These are phyloP conservation scores for Halcyon leucocephala DNA, from an alignment of 2,797 vertebrate genomes.

Conservation along the genomic window DNA sequence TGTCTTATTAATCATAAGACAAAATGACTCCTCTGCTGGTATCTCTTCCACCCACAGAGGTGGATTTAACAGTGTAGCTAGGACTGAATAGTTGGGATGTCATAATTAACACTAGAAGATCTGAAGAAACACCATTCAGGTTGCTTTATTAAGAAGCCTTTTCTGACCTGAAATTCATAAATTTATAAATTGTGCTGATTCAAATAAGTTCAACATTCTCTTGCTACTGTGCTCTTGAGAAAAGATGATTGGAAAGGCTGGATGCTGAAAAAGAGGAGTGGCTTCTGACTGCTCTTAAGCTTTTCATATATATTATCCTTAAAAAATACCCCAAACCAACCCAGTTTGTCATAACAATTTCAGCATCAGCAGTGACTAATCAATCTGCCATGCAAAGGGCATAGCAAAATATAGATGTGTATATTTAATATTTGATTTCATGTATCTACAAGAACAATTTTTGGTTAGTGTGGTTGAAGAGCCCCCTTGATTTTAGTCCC, in stretches of 20 bases:
- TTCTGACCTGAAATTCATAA: background rate
- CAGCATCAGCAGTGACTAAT: background rate
- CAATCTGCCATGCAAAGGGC: background rate
- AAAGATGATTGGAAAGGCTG: background rate
- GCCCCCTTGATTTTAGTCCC: background rate
- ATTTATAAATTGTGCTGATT: background rate
- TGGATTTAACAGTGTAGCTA: background rate
- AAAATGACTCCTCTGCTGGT: background rate
- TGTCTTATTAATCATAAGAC: background rate
- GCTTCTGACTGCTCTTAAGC: background rate
- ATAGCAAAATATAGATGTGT: background rate
- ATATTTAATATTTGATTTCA: background rate
- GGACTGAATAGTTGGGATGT: background rate
- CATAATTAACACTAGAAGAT: background rate
- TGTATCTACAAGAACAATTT: background rate
- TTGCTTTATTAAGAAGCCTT: background rate
- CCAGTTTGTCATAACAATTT: background rate
- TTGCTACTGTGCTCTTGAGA: background rate
- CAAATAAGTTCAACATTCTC: background rate
- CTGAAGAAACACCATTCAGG: background rate
- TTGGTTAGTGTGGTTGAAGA: background rate
- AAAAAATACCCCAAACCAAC: accelerated
- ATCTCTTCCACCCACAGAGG: background rate
- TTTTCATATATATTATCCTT: background rate
- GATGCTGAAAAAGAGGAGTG: background rate